Percentiles rank a stretch among this genome's conserved stretches.
Evolutionary conservation across 2,113 vertebrate genomes (phyloP).

Genomic region (Microtus pennsylvanicus): DNA sequence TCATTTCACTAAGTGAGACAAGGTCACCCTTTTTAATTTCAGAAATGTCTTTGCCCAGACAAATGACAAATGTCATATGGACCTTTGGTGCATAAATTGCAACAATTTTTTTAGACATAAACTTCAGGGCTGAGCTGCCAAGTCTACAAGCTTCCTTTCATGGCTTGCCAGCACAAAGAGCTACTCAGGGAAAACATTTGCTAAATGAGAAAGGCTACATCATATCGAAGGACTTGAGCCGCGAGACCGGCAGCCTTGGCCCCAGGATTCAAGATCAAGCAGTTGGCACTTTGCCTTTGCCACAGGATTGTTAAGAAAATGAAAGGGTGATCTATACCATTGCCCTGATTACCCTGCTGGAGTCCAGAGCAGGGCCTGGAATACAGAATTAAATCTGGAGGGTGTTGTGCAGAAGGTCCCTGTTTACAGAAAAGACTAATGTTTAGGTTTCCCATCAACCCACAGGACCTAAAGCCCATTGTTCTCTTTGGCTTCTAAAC

Average conservation of each 20-base stretch:
- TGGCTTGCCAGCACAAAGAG: conserved; percentile 1
- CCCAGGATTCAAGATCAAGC: conserved; percentile 11
- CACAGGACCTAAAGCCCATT: background rate
- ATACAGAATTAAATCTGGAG: background rate
- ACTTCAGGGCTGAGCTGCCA: conserved; percentile 43
- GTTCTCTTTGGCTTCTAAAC: conserved; percentile 45
- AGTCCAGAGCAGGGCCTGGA: background rate
- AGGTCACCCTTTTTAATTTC: conserved; percentile 79
- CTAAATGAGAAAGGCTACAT: conserved; percentile 10
- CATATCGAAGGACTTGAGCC: background rate
- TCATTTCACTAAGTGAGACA: conserved; percentile 64
- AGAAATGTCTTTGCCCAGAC: conserved; percentile 51
- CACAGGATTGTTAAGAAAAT: conserved; percentile 46
- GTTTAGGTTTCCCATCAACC: conserved; percentile 1
- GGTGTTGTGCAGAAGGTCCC: background rate
- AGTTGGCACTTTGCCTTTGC: conserved; percentile 42
- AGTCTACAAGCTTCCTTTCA: conserved; percentile 35
- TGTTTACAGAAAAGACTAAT: conserved; percentile 34
- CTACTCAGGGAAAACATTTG: conserved; percentile 4
- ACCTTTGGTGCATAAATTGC: background rate
- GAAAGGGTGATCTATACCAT: background rate
- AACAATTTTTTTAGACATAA: conserved; percentile 63
- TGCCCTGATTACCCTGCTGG: background rate
- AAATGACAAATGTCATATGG: conserved; percentile 62
- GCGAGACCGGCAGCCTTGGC: background rate